Evolutionary conservation across 2,797 vertebrate genomes (phyloP).

Genomic region (Dendrocincla tyrannina): DNA sequence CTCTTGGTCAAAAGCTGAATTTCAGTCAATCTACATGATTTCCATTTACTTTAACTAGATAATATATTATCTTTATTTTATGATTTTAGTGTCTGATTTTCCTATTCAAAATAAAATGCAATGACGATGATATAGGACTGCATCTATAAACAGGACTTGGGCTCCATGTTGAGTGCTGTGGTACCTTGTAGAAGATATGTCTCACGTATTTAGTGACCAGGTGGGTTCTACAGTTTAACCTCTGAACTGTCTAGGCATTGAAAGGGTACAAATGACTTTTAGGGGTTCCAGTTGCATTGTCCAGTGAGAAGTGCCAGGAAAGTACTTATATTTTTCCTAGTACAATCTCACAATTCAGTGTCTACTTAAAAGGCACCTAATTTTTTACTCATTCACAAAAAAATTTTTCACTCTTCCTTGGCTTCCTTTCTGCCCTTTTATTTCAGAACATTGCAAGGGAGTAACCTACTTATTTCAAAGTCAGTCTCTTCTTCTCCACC

Average conservation of each 20-base stretch:
- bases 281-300: not conserved
- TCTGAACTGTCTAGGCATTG: not conserved
- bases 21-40: not conserved
- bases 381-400: not conserved
- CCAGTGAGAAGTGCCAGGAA: not conserved
- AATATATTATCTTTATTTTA: not conserved
- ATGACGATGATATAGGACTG: not conserved
- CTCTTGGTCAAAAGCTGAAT: not conserved
- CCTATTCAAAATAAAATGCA: not conserved
- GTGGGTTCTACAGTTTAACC: not conserved
- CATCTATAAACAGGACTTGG: not conserved
- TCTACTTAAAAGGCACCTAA: not conserved
- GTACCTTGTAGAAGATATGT: not conserved
- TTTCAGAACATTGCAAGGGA: not conserved
- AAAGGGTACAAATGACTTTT: not conserved
- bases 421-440: not conserved
- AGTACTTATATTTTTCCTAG: not conserved
- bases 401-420: not conserved
- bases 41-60: slow-evolving; percentile 1
- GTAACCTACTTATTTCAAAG: not conserved
- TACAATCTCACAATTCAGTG: not conserved
- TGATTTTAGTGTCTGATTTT: not conserved
- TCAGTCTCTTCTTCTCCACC: not conserved
- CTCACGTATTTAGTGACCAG: not conserved
- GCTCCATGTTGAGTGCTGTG: not conserved